Percentiles rank a stretch among this genome's conserved stretches.
These are phyloP conservation scores for Opisthocomus hoazin DNA, from an alignment of 2,113 vertebrate genomes.

Conservation along the genomic window DNA sequence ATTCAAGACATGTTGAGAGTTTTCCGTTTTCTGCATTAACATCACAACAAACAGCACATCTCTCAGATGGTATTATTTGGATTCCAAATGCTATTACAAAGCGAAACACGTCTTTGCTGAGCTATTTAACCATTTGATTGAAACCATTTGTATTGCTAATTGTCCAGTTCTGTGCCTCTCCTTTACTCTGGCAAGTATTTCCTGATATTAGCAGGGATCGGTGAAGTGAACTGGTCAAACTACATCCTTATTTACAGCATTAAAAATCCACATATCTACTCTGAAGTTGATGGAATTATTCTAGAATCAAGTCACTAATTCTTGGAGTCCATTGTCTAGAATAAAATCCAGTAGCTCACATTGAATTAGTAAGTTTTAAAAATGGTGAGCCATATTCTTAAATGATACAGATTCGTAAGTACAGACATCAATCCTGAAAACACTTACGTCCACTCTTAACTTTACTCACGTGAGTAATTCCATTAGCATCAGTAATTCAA, in stretches of 20 bases:
- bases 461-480: slow-evolving; percentile 63
- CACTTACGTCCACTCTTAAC: slow-evolving; percentile 20
- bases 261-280: background rate
- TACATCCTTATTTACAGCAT: slow-evolving; percentile 22
- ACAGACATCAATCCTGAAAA: slow-evolving; percentile 56
- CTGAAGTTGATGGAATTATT: background rate
- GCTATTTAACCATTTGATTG: slow-evolving; percentile 8
- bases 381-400: slow-evolving; percentile 31
- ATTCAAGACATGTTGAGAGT: background rate
- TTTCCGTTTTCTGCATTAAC: background rate
- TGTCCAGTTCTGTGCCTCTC: slow-evolving; percentile 10
- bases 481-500: slow-evolving; percentile 63
- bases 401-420: slow-evolving; percentile 34
- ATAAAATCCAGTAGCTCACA: slow-evolving; percentile 13
- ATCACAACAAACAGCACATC: background rate
- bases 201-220: background rate
- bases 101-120: background rate
- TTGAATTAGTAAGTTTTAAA: slow-evolving; percentile 49
- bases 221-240: slow-evolving; percentile 7
- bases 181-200: slow-evolving; percentile 29
- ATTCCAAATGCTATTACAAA: slow-evolving; percentile 19
- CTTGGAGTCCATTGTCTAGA: slow-evolving; percentile 3
- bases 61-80: background rate
- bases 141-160: slow-evolving; percentile 24
- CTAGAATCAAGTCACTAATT: slow-evolving; percentile 3